Evolutionary conservation across 2,113 vertebrate genomes (phyloP), one percentile per base, ranked within the genome.

Genomic region (Oreochromis spilurus): DNA sequence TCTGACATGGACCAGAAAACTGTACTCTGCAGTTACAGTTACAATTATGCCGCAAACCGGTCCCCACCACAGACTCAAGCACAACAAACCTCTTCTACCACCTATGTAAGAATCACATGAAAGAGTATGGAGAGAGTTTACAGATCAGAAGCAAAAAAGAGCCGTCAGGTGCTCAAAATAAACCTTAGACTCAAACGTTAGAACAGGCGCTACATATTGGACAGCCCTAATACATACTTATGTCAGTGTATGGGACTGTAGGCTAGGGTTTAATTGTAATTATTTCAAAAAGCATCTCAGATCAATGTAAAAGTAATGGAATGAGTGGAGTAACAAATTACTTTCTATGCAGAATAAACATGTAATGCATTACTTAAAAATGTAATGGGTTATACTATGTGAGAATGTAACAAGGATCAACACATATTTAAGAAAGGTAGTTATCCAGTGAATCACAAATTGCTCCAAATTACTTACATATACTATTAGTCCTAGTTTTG

Each of bases 41-140:
- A 26, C 26, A 62, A 36, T n/a, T 62, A 36, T 4, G 5, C 31
- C 0, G 4, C 58, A 19, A 36, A 62, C 31, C 0, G 1, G 1
- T 36, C 58, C 58, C 9, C 9, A 0, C 31, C 58, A 62, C 58
- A 62, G 29, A 34, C 29, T 62, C 58, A 62, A 36, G 29, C 58
- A 62, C 16, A 3, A 34, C 58, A 62, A 19, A 36, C 29, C 29
- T 62, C 29, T 34, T 19, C 58, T 60, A 19, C 57, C 9, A 34
- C 29, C 16, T 11, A 4, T 3, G 16, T 16, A 62, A 62, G 29
- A 62, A 62, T 62, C 58, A 34, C 58, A 36, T 62, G 58, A 62
- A 36, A 62, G 58, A 62, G 16, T 62, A 19, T 36, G 16, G 58
- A 19, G 29, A 62, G 58, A 11, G 29, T 19, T 36, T 19, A 62